phyloP scores from a whole-genome alignment of 2,888 invertebrate species.

The Nymphalis polychloros region DNA sequence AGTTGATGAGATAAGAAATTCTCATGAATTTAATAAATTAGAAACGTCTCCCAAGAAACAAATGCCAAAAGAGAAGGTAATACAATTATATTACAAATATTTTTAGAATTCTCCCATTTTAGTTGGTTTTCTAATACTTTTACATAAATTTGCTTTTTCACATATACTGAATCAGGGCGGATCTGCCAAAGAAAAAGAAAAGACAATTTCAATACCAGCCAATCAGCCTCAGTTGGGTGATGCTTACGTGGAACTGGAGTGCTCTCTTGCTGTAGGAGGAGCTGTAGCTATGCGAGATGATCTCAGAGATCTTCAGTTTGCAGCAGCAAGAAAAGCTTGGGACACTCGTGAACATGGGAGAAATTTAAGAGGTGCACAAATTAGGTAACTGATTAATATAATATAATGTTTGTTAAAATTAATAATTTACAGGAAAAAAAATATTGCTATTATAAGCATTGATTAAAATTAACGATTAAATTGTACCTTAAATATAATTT shows the following conservation, averaged over 20 bases:
- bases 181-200: conserved; percentile 51
- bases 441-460: too few relatives aligned
- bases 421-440: not conserved
- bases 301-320: conserved; percentile 56
- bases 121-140: too few relatives aligned
- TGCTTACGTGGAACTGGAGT: conserved; percentile 65
- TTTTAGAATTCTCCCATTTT: too few relatives aligned
- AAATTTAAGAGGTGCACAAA: conserved; percentile 57
- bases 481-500: too few relatives aligned
- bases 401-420: not conserved
- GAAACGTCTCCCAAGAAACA: conserved; percentile 52
- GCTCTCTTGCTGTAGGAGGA: conserved; percentile 53
- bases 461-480: too few relatives aligned
- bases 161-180: conserved; percentile 38
- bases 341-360: conserved; percentile 57
- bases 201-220: conserved; percentile 2
- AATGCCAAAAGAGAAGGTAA: conserved; percentile 38
- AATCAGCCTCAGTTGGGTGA: conserved; percentile 57
- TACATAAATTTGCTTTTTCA: not conserved
- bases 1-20: conserved; percentile 62
- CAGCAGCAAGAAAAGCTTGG: conserved; percentile 55
- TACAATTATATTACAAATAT: too few relatives aligned
- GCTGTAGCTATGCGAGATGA: conserved; percentile 56
- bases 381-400: conserved; percentile 51
- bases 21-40: conserved; percentile 45